Evolutionary conservation across 2,797 vertebrate genomes (phyloP).

Genomic region (Sebastiscus albofasciatus): DNA sequence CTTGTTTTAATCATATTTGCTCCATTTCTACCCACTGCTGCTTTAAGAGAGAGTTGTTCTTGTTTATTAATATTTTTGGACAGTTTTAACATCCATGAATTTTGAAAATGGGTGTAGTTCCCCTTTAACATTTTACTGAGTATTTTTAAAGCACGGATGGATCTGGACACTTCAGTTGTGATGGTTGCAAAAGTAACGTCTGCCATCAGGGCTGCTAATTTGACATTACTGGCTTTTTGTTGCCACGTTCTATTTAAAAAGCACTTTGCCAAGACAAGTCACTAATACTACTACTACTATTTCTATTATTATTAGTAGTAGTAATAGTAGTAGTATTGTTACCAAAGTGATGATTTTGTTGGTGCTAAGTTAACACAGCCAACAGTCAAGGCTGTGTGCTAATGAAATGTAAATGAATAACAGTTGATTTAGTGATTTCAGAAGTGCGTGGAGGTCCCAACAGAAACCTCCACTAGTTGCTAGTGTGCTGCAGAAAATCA

Average conservation of each 20-base stretch:
- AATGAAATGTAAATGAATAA: neutral
- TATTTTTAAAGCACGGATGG: neutral
- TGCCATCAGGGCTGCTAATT: neutral
- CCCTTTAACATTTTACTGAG: neutral
- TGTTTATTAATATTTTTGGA: no score
- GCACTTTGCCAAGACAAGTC: neutral
- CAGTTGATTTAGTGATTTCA: neutral
- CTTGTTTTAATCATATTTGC: no score
- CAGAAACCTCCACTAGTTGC: neutral
- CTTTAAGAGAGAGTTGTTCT: no score
- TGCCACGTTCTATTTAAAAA: neutral
- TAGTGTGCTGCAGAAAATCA: slow-evolving; percentile 1
- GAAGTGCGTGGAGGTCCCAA: neutral
- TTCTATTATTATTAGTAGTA: neutral
- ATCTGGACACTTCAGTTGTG: slow-evolving; percentile 1
- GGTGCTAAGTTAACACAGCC: neutral
- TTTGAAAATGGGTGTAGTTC: no score
- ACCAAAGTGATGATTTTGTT: slow-evolving; percentile 1
- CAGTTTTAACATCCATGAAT: no score
- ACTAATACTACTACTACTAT: neutral
- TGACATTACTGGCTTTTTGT: neutral
- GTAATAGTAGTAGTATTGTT: neutral
- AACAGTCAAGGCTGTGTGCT: neutral
- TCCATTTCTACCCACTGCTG: no score
- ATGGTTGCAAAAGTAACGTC: neutral